phyloP scores from a whole-genome alignment of 2,888 invertebrate genomes.

The Apamea sordens region DNA sequence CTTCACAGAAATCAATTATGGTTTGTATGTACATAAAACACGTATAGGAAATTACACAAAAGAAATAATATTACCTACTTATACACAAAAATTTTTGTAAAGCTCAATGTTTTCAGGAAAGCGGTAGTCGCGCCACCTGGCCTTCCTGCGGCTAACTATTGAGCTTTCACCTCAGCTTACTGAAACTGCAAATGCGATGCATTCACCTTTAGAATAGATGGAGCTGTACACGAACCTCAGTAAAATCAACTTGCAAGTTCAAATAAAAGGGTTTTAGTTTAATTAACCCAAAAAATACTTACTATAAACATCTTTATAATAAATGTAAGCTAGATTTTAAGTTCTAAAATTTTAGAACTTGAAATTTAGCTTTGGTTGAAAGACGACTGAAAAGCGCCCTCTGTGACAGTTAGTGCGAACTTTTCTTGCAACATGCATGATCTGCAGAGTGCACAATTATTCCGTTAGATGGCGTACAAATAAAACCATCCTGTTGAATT shows the following conservation, averaged over 20 bases:
- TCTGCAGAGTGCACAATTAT: no score
- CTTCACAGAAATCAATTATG: not conserved
- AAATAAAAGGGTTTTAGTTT: not conserved
- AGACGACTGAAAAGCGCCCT: not conserved
- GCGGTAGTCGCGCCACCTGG: slow-evolving; percentile 20
- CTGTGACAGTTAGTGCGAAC: not conserved
- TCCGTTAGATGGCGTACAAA: slow-evolving; percentile 19
- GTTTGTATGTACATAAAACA: not conserved
- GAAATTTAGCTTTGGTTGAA: not conserved
- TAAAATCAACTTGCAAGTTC: not conserved
- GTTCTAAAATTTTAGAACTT: not conserved
- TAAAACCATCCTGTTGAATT: not conserved
- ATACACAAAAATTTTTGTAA: not conserved
- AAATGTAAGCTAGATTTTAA: not conserved
- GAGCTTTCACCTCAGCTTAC: slow-evolving; percentile 7
- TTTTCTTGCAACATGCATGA: slow-evolving; percentile 8
- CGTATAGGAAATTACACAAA: not conserved
- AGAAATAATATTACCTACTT: not conserved
- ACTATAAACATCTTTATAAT: not conserved
- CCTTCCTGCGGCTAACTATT: not conserved
- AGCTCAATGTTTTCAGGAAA: not conserved
- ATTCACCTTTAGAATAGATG: slow-evolving; percentile 16
- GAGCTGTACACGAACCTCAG: not conserved
- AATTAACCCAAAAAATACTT: no score
- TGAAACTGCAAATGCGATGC: slow-evolving; percentile 22